Percentiles rank a stretch among this genome's conserved stretches.
Conservation (phyloP, 2,888 invertebrate species). For the Meiosimyza decipiens region DNA sequence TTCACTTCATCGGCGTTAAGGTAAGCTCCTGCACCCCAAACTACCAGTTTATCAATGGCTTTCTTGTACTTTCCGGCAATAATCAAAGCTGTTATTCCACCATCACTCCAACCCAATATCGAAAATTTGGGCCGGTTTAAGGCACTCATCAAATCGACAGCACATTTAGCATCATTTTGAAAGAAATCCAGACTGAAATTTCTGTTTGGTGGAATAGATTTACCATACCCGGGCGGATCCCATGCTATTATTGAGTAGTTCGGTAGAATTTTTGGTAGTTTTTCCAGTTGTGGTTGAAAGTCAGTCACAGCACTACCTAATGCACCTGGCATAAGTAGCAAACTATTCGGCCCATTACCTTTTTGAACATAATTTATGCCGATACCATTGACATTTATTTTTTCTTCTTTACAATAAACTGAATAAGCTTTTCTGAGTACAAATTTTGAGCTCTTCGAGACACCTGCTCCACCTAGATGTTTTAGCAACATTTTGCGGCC, state of each 20-base stretch:
- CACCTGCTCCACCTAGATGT: too few relatives aligned
- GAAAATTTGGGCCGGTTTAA: slow-evolving; percentile 78
- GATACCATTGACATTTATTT: slow-evolving; percentile 63
- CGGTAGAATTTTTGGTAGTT: slow-evolving; percentile 65
- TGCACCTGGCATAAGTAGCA: slow-evolving; percentile 78
- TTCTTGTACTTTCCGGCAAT: slow-evolving; percentile 79
- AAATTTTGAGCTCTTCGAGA: too few relatives aligned
- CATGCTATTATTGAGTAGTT: slow-evolving; percentile 70
- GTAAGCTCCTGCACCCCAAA: slow-evolving; percentile 84
- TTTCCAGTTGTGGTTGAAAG: slow-evolving; percentile 81
- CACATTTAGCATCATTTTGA: slow-evolving; percentile 78
- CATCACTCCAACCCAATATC: slow-evolving; percentile 90
- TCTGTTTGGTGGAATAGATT: slow-evolving; percentile 81
- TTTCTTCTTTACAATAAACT: slow-evolving; percentile 8
- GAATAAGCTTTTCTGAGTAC: too few relatives aligned
- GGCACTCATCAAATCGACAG: slow-evolving; percentile 78
- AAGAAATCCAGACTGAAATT: slow-evolving; percentile 79
- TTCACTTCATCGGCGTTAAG: slow-evolving; percentile 76
- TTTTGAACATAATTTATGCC: slow-evolving; percentile 73
- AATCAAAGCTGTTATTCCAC: slow-evolving; percentile 82
- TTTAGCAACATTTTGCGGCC: too few relatives aligned
- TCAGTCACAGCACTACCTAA: slow-evolving; percentile 85
- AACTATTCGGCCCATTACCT: slow-evolving; percentile 66
- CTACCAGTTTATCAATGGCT: slow-evolving; percentile 76
- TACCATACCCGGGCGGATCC: slow-evolving; percentile 92